Base-by-base conservation (phyloP, 2,888 invertebrate genomes). In the Chorisops tibialis region DNA sequence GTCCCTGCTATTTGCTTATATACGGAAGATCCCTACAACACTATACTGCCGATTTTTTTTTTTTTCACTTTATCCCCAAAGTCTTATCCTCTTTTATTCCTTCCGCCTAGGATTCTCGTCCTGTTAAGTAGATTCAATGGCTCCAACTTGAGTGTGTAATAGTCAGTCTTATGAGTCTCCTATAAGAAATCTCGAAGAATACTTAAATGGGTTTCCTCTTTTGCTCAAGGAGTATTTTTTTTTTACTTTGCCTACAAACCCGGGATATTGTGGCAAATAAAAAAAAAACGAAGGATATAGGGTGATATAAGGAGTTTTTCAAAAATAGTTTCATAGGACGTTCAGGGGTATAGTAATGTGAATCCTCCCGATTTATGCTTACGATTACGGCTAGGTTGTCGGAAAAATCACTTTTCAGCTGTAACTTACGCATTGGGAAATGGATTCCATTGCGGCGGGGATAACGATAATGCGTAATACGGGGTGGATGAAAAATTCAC, bases 131-230 rank as follows among this genome's bases (percentile, higher is more conserved):
- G 56, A 56, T 56, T 56, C 56, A 56, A 56, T 56, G 56, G 56
- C 45, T 56, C 45, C 30, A 56, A 56, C 56, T 56, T 43, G 56
- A 56, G 56, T 56, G 56, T 56, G 56, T 56, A 56, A 56, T 47
- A 47, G 47, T 47, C 47, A 21, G 19, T 51, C 52, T 22, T 54
- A 45, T 16, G 24, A 45, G n/a, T 45, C 56, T 43, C 43, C 16
- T n/a, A 24, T 24, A 56, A 56, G 45, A 56, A 45, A 56, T 56
- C 56, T 45, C 30, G 43, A 56, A 45, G 56, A 38, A 56, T 39
- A 43, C 56, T 56, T 43, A 56, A 56, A 56, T 56, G 43, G 18
- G 45, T 45, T 56, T 56, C 45, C 56, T 56, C 30, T 43, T 38
- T 19, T 30, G 24, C 43, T 56, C 43, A 43, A 35, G 43, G 18